A percentile compares a stretch with the other conserved stretches of the same genome.
Conservation (phyloP, 2,113 vertebrate species). For the Aleadryas rufinucha region DNA sequence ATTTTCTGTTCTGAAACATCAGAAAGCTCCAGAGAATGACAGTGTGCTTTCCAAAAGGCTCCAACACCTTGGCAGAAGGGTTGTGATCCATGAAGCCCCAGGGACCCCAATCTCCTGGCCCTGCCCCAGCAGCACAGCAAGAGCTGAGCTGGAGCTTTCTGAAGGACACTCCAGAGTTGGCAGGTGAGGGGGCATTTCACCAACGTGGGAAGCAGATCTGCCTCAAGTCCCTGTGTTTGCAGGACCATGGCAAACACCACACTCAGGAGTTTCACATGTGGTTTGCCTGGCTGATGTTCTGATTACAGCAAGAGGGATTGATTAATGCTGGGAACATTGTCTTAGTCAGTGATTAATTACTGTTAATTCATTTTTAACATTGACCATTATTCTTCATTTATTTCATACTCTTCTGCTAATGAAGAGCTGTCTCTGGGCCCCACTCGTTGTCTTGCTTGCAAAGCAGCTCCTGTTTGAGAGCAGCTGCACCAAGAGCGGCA, state of each 20-base stretch:
- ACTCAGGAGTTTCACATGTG: accelerated
- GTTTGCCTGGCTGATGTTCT: not conserved
- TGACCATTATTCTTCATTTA: slow-evolving; percentile 2
- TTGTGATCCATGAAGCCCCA: not conserved
- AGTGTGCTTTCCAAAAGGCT: not conserved
- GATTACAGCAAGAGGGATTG: not conserved
- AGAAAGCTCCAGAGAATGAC: not conserved
- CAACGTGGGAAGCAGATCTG: accelerated
- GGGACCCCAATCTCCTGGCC: not conserved
- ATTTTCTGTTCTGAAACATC: not conserved
- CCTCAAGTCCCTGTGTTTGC: accelerated
- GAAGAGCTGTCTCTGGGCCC: not conserved
- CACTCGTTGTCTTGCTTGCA: not conserved
- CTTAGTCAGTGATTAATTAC: slow-evolving; percentile 19
- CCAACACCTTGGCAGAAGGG: not conserved
- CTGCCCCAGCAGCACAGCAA: accelerated
- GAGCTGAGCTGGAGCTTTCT: not conserved
- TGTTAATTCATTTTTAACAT: not conserved
- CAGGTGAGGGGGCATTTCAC: not conserved
- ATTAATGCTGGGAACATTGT: not conserved
- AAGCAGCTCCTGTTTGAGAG: not conserved
- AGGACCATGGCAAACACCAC: not conserved
- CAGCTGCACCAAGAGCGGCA: not conserved
- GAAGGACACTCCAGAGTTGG: accelerated
- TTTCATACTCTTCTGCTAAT: not conserved